A percentile compares a stretch with the other conserved stretches of the same genome.
These are phyloP conservation scores for Dynastes hyllus DNA, from an alignment of 2,888 invertebrate genomes.

Conservation along the genomic window DNA sequence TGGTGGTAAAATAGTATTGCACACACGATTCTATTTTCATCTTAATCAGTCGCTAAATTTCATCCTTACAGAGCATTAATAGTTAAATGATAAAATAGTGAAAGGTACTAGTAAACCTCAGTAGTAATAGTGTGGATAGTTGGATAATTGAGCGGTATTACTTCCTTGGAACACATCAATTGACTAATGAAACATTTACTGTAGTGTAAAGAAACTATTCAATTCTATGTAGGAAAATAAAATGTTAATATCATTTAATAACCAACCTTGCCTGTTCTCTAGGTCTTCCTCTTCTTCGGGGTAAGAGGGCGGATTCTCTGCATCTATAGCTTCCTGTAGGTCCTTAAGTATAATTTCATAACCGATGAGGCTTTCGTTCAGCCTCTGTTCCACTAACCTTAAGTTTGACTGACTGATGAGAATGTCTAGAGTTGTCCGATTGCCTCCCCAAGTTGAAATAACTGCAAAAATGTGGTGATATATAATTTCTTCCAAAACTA, in stretches of 20 bases:
- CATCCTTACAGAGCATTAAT: too few species aligned
- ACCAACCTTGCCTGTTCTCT: slow-evolving; percentile 80
- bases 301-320: slow-evolving; percentile 83
- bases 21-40: too few species aligned
- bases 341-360: slow-evolving; percentile 85
- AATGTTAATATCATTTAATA: not conserved
- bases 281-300: slow-evolving; percentile 81
- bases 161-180: too few species aligned
- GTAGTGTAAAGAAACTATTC: not conserved
- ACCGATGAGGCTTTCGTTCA: slow-evolving; percentile 77
- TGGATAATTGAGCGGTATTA: too few species aligned
- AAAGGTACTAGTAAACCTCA: too few species aligned
- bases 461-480: slow-evolving; percentile 68
- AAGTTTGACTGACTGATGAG: slow-evolving; percentile 81
- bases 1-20: too few species aligned
- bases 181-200: too few species aligned
- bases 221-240: not conserved
- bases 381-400: slow-evolving; percentile 76
- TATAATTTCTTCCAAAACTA: too few species aligned
- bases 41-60: too few species aligned
- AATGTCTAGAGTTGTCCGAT: slow-evolving; percentile 78
- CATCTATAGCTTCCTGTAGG: slow-evolving; percentile 84
- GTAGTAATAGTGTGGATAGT: too few species aligned
- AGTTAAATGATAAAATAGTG: too few species aligned
- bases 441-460: slow-evolving; percentile 80